Evolutionary conservation across 2,888 invertebrate genomes (phyloP).

Genomic region (Apeira syringaria): DNA sequence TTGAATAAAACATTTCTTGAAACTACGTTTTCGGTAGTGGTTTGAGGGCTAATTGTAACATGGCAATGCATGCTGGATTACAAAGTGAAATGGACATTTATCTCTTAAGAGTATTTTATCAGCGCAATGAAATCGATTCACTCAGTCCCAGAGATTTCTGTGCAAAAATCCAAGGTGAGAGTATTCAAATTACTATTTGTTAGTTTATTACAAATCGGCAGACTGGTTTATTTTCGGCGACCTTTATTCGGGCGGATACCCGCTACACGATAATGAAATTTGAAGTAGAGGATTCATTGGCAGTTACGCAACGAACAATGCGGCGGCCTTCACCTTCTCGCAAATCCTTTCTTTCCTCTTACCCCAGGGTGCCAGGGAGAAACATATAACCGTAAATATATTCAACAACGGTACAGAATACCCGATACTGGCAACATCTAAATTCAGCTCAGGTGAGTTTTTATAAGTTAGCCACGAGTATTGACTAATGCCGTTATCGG

Average conservation of each 20-base stretch:
- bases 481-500: slow-evolving; percentile 29
- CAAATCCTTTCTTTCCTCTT: slow-evolving; percentile 30
- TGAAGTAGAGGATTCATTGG: slow-evolving; percentile 30
- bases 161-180: slow-evolving; percentile 25
- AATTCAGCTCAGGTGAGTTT: slow-evolving; percentile 37
- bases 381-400: slow-evolving; percentile 26
- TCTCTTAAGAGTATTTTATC: too few species aligned
- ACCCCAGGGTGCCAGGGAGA: slow-evolving; percentile 19
- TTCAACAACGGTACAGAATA: slow-evolving; percentile 1
- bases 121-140: slow-evolving; percentile 38
- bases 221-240: slow-evolving; percentile 22
- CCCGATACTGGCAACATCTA: slow-evolving; percentile 25
- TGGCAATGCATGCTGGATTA: too few species aligned
- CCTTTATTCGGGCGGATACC: slow-evolving; percentile 11
- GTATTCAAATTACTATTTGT: slow-evolving; percentile 18
- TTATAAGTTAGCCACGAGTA: slow-evolving; percentile 28
- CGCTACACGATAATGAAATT: slow-evolving; percentile 27
- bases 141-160: slow-evolving; percentile 39
- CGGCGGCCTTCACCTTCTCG: slow-evolving; percentile 47
- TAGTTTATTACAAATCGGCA: slow-evolving; percentile 18
- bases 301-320: slow-evolving; percentile 48
- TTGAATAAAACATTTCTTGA: too few species aligned
- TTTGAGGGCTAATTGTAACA: too few species aligned
- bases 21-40: too few species aligned
- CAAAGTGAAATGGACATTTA: too few species aligned